Evolutionary conservation across 2,113 vertebrate genomes (phyloP).

Genomic region (Sebastes fasciatus): DNA sequence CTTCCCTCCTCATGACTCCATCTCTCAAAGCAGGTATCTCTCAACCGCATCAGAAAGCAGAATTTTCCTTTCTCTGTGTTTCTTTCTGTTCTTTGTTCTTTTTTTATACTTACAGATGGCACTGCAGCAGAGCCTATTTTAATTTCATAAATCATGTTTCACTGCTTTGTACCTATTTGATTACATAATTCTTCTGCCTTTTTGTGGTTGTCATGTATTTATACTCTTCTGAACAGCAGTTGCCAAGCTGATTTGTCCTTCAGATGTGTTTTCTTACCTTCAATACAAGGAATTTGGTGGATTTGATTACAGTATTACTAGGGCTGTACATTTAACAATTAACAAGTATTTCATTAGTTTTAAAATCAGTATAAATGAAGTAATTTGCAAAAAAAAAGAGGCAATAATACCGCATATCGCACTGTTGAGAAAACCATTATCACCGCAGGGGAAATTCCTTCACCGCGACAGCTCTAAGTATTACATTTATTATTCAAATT

Average conservation of each 20-base stretch:
- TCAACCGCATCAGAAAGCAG: background rate
- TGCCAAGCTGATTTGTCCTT: conserved; percentile 11
- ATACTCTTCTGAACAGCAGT: background rate
- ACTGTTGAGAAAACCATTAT: no score
- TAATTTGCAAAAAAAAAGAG: no score
- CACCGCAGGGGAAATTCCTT: no score
- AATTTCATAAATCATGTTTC: background rate
- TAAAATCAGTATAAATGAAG: no score
- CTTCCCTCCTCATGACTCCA: conserved; percentile 6
- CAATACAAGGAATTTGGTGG: background rate
- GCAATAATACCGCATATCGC: no score
- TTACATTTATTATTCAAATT: background rate
- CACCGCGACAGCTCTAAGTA: no score
- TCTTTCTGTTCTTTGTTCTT: background rate
- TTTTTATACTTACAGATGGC: conserved; percentile 6
- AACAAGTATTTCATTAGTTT: no score
- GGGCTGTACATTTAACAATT: no score
- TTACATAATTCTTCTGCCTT: background rate
- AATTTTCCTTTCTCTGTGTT: background rate
- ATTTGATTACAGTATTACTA: background rate
- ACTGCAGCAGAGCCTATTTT: conserved; percentile 6
- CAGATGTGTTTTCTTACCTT: conserved; percentile 1
- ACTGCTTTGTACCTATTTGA: background rate
- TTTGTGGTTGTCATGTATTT: conserved; percentile 9
- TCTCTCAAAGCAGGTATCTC: conserved; percentile 3